Percentiles rank a stretch among this genome's conserved stretches.
These are phyloP conservation scores for Drosophila greeni DNA, from an alignment of 2,888 invertebrate genomes.

Conservation along the genomic window DNA sequence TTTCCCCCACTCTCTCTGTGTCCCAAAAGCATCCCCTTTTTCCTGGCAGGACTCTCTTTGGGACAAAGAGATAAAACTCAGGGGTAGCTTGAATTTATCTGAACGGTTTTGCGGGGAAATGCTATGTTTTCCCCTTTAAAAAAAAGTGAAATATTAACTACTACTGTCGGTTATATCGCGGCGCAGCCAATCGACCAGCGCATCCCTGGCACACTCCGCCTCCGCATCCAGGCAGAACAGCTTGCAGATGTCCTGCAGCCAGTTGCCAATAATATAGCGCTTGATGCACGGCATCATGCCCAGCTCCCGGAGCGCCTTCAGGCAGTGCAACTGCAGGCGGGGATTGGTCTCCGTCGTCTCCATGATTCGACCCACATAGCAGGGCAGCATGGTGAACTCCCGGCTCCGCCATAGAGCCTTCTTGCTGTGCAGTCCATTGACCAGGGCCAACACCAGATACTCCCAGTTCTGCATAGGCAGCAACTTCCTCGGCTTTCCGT, in stretches of 20 bases:
- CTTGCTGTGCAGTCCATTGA: constrained; percentile 70
- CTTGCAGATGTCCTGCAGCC: constrained; percentile 54
- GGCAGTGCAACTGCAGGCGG: constrained; percentile 70
- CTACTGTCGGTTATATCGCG: constrained; percentile 64
- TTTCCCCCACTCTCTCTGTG: constrained; percentile 1
- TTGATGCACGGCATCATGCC: constrained; percentile 75
- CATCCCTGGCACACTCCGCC: constrained; percentile 60
- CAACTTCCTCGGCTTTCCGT: neutral
- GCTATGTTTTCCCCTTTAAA: constrained; percentile 8
- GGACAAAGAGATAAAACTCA: constrained; percentile 1
- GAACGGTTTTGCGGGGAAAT: constrained; percentile 19
- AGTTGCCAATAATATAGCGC: constrained; percentile 69
- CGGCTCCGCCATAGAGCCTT: constrained; percentile 71
- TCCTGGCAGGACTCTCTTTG: constrained; percentile 14
- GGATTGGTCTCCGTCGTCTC: constrained; percentile 40
- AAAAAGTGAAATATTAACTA: constrained; percentile 26
- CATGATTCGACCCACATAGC: constrained; percentile 62
- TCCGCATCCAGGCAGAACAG: constrained; percentile 56
- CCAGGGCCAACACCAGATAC: constrained; percentile 62
- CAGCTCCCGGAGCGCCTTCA: constrained; percentile 72
- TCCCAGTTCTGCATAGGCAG: constrained; percentile 51
- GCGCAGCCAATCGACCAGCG: constrained; percentile 65
- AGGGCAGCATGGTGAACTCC: constrained; percentile 70
- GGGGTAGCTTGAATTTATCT: constrained; percentile 27
- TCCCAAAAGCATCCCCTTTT: neutral